Base-by-base conservation (phyloP, 2,797 vertebrate genomes). In the Enteromius treurensis region DNA sequence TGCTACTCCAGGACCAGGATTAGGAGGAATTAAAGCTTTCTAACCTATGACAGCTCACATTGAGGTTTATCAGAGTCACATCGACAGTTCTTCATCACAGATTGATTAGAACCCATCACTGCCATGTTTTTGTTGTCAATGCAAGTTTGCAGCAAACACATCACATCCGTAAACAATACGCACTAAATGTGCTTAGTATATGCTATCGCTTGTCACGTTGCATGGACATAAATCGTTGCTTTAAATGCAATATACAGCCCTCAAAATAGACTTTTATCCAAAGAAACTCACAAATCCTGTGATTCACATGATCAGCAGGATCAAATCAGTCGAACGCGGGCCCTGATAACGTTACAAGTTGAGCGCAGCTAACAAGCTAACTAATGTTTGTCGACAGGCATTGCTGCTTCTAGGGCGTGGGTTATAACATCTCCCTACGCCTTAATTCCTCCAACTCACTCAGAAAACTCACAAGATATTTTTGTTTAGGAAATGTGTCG, bases 321-420 rank as follows among this genome's bases (percentile, higher is more conserved):
- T 71, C 34, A 71, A 71, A 51, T 32, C 4, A 75, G 32, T 65
- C 45, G 32, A 70, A 42, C 11, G 14, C 21, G 79, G 77, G 83
- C 83, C 83, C 40, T 42, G 64, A 29, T 37, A 40, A 40, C 37
- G 37, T 40, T 40, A 29, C 29, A 70, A 70, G 75, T 76, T 84
- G 53, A 78, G 51, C 29, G 53, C 40, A 83, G 77, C 81, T 76
- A 82, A 64, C 75, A n/a, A 55, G 86, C 80, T 82, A 85, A 77
- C 80, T 74, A 68, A 51, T 49, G 34, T 67, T 77, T 77, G 53
- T 80, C 40, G 37, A 60, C 32, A 53, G 29, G 76, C 42, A 23
- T 58, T 29, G 74, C 37, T 62, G 64, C 49, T n/a, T 34, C 40
- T 21, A 23, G 19, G 32, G 21, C 71, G 79, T 71, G 7, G 23